phyloP scores from a whole-genome alignment of 2,113 vertebrate species.

The Tachysurus fulvidraco region DNA sequence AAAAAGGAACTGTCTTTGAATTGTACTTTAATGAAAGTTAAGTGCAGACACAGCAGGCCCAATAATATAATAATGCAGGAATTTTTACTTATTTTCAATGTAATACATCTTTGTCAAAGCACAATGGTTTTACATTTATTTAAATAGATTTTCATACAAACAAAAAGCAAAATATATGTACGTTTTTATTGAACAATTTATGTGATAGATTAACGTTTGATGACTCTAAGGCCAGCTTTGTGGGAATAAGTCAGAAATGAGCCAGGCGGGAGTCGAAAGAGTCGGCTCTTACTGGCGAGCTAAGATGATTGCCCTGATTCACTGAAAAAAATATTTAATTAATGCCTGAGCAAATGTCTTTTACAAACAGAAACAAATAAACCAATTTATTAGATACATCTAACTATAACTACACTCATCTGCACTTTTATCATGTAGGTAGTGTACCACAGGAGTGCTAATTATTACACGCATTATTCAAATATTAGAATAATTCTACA shows the following conservation, averaged over 20 bases:
- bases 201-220: neutral
- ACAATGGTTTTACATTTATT: constrained; percentile 21
- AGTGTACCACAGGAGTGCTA: neutral
- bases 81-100: neutral
- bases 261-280: neutral
- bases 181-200: neutral
- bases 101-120: neutral
- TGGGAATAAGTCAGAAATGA: neutral
- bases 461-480: neutral
- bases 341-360: neutral
- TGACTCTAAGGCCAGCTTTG: neutral
- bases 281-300: neutral
- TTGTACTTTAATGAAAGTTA: neutral
- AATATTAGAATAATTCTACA: neutral
- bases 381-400: neutral
- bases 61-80: neutral
- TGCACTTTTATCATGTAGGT: neutral
- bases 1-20: neutral
- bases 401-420: neutral
- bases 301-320: neutral
- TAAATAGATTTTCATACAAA: neutral
- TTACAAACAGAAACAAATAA: neutral
- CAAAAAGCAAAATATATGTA: neutral
- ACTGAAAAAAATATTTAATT: neutral
- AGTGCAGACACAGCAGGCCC: constrained; percentile 14